phyloP scores from a whole-genome alignment of 35 echinoderm and acorn worm genomes.

The Chiridota heheva region DNA sequence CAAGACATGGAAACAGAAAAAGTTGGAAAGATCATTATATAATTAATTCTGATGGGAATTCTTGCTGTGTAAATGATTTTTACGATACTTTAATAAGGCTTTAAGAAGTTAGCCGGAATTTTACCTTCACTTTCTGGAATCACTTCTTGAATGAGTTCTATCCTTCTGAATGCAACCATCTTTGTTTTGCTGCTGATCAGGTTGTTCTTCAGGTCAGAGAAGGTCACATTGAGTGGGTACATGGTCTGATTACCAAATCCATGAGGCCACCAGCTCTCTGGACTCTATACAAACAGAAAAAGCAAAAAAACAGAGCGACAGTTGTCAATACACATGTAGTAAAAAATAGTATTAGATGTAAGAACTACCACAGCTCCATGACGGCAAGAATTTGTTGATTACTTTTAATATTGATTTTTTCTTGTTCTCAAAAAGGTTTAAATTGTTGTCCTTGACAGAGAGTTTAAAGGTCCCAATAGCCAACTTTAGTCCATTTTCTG shows the following conservation, averaged over 20 bases:
- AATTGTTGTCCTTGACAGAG: not conserved
- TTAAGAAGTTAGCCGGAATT: not conserved
- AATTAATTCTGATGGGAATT: not conserved
- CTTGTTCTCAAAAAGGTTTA: not conserved
- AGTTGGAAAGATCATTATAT: not conserved
- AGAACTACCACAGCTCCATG: not conserved
- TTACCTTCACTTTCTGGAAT: slow-evolving; percentile 43
- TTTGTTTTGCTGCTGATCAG: slow-evolving; percentile 41
- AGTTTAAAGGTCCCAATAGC: not conserved
- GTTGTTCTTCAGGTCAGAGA: slow-evolving; percentile 13
- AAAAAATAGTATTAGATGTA: not conserved
- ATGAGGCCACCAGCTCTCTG: slow-evolving; percentile 81
- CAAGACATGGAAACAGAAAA: not conserved
- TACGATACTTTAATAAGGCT: not conserved
- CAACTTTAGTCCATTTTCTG: not conserved
- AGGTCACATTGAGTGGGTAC: slow-evolving; percentile 51
- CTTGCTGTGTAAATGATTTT: not conserved
- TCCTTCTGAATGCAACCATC: slow-evolving; percentile 71
- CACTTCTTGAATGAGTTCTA: slow-evolving; percentile 64
- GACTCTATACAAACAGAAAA: slow-evolving; percentile 28
- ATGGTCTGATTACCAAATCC: slow-evolving; percentile 82
- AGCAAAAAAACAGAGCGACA: not conserved
- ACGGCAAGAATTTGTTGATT: too few species aligned
- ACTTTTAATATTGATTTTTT: not conserved
- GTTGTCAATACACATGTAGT: not conserved